Base-by-base conservation (phyloP, 2,113 vertebrate genomes). In the Motacilla tschutschensis region DNA sequence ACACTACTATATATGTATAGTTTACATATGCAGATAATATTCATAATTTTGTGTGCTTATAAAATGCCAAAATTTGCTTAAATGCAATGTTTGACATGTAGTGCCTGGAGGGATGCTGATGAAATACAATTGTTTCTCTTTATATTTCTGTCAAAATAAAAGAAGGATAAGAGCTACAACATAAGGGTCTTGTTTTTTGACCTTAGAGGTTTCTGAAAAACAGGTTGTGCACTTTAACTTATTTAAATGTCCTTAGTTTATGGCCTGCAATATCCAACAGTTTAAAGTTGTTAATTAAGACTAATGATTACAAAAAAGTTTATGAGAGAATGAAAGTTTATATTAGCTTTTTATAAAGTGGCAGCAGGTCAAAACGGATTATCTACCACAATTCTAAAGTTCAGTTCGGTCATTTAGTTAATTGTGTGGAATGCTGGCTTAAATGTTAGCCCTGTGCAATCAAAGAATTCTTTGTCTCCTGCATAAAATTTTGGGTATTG, bases 201-300 rank as follows among this genome's bases (percentile, higher is more conserved):
- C 70, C 54, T 69, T 46, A 17, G 73, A 70, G 24, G 21, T 72
- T 84, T 88, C 59, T 84, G 69, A 71, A 80, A 85, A 92, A 83
- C 16, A 83, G 65, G 4, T 71, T 69, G 12, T 71, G 44, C 43
- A 47, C 38, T 87, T 78, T 50, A 91, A 67, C 50, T 89, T 83
- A 58, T 78, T 82, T 50, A 87, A 87, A 92, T 74, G 35, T 89
- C 65, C 41, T 92, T 89, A 63, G 46, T 85, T 92, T 89, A 70
- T 74, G 40, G 41, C 57, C 57, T 92, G 48, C 44, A 83, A 85
- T 87, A 79, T 82, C 83, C 60, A 70, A 73, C 25, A 76, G 28
- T 87, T 89, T 71, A 67, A 90, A 89, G 65, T 51, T 87, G 41
- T 79, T 91, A 90, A 92, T 95, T 95, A 65, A 77, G 72, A 82